Percentiles rank a stretch among this genome's conserved stretches.
phyloP scores from a whole-genome alignment of 35 echinoderm and acorn worm species.

The Apostichopus parvimensis region DNA sequence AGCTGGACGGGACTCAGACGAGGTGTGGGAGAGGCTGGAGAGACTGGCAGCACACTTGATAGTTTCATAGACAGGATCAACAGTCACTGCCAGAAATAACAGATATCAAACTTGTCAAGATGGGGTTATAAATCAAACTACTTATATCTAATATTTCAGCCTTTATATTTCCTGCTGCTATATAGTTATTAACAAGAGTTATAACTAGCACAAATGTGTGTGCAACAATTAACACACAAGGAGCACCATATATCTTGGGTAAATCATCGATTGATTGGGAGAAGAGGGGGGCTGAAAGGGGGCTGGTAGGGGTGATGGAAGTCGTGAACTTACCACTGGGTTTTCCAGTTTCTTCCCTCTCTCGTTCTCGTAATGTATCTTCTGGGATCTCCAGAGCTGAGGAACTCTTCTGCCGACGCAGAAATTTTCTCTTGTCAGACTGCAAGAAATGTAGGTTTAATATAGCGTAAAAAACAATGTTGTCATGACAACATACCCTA shows the following conservation, averaged over 20 bases:
- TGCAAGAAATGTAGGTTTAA: not conserved
- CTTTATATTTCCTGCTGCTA: too few species aligned
- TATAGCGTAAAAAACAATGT: too few species aligned
- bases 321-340: not conserved
- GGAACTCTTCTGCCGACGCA: conserved; percentile 47
- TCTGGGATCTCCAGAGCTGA: conserved; percentile 50
- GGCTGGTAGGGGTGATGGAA: too few species aligned
- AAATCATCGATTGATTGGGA: too few species aligned
- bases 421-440: conserved; percentile 55
- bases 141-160: too few species aligned
- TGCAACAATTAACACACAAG: too few species aligned
- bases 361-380: conserved; percentile 11
- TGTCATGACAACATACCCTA: too few species aligned
- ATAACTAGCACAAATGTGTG: too few species aligned
- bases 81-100: conserved; percentile 7
- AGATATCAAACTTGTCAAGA: not conserved
- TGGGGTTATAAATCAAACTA: too few species aligned
- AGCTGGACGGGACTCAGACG: conserved; percentile 4
- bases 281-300: too few species aligned
- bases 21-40: conserved; percentile 35
- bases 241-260: too few species aligned
- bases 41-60: conserved; percentile 75
- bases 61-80: conserved; percentile 70
- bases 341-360: not conserved
- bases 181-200: too few species aligned